A percentile compares a stretch with the other conserved stretches of the same genome.
Conservation (phyloP, 2,888 invertebrate genomes). For the Venusia cambrica region DNA sequence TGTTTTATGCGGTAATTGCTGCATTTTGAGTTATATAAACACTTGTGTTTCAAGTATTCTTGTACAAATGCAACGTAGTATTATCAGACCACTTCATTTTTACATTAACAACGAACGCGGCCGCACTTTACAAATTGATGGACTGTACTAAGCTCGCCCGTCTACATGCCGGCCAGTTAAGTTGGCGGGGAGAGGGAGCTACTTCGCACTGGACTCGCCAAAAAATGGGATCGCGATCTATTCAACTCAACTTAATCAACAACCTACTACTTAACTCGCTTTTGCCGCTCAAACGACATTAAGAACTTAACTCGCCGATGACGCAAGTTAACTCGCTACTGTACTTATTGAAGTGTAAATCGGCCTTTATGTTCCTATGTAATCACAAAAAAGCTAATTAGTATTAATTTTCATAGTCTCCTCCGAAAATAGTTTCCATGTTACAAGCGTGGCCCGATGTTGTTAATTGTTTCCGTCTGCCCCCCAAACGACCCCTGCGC, state of each 20-base stretch:
- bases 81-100: constrained; percentile 24
- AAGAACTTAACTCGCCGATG: constrained; percentile 4
- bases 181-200: constrained; percentile 16
- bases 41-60: constrained; percentile 23
- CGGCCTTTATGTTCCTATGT: background rate
- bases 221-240: constrained; percentile 11
- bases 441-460: too few relatives aligned
- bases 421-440: too few relatives aligned
- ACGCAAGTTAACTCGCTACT: constrained; percentile 9
- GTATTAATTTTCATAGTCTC: too few relatives aligned
- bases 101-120: too few relatives aligned
- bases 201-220: constrained; percentile 13
- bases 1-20: constrained; percentile 18
- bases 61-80: constrained; percentile 21
- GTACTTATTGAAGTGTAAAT: constrained; percentile 9
- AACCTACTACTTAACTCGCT: constrained; percentile 6
- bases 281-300: constrained; percentile 6
- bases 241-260: constrained; percentile 8
- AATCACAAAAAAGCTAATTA: too few relatives aligned
- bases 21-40: constrained; percentile 20
- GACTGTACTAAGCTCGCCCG: constrained; percentile 11
- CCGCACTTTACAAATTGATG: constrained; percentile 2
- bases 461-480: too few relatives aligned
- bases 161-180: constrained; percentile 11
- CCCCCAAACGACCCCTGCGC: too few relatives aligned